phyloP scores from a whole-genome alignment of 2,888 invertebrate genomes.

The Metellina segmentata region DNA sequence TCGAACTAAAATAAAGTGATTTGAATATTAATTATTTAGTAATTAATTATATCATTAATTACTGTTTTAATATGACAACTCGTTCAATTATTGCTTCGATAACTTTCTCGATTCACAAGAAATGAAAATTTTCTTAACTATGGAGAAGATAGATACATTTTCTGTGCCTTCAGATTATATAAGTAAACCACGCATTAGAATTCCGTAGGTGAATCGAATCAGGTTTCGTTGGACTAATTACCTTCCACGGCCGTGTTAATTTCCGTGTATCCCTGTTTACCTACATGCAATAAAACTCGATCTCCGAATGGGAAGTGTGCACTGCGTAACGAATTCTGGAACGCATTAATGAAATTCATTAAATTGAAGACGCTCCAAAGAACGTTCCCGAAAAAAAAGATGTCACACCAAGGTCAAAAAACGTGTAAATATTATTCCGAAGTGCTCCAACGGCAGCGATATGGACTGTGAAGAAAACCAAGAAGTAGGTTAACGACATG shows the following conservation, averaged over 20 bases:
- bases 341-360: neutral
- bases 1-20: too few relatives aligned
- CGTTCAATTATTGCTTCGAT: neutral
- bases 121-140: too few relatives aligned
- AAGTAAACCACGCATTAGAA: neutral
- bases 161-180: too few relatives aligned
- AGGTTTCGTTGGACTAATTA: neutral
- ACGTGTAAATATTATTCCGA: neutral
- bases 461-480: neutral
- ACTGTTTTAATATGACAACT: neutral
- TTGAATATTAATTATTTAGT: too few relatives aligned
- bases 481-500: slow-evolving; percentile 8
- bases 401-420: slow-evolving; percentile 16
- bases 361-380: neutral
- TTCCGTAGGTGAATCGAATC: neutral
- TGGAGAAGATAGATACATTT: too few relatives aligned
- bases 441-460: neutral
- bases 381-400: neutral
- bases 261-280: neutral
- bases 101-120: neutral
- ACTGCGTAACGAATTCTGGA: neutral
- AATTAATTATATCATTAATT: too few relatives aligned
- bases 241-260: neutral
- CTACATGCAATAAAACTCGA: neutral
- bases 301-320: neutral